Percentiles rank a stretch among this genome's conserved stretches.
These are phyloP conservation scores for Drosophila rhopaloa DNA, from an alignment of 1,140 invertebrate genomes.

Conservation along the genomic window DNA sequence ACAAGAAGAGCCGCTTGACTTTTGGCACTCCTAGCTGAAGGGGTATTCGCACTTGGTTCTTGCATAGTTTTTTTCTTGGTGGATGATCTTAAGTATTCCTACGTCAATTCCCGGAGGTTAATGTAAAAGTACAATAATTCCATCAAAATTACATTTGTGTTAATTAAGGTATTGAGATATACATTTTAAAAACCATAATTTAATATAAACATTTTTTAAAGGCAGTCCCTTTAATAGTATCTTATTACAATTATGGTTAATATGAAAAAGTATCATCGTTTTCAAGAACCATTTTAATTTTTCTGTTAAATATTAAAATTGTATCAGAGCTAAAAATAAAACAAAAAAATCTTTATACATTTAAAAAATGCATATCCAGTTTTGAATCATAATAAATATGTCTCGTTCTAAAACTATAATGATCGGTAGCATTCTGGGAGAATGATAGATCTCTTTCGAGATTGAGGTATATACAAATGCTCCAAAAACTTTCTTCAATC, in stretches of 20 bases:
- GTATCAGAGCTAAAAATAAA: background rate
- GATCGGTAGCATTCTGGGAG: constrained; percentile 3
- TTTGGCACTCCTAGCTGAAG: constrained; percentile 3
- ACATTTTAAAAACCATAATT: too few relatives aligned
- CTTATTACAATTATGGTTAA: too few relatives aligned
- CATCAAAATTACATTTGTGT: too few relatives aligned
- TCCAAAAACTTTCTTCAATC: background rate
- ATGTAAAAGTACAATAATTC: too few relatives aligned
- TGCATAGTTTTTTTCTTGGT: background rate
- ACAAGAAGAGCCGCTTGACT: background rate
- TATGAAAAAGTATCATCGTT: too few relatives aligned
- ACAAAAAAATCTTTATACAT: background rate
- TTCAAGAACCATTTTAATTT: too few relatives aligned
- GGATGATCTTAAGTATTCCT: background rate
- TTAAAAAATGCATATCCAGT: background rate
- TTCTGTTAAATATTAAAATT: background rate
- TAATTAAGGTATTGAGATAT: too few relatives aligned
- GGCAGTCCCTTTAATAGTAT: too few relatives aligned
- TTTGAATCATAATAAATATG: background rate
- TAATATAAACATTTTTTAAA: too few relatives aligned
- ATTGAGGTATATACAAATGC: background rate
- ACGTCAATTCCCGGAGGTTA: background rate
- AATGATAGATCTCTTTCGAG: background rate
- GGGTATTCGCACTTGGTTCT: constrained; percentile 11
- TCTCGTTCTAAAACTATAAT: constrained; percentile 4